Evolutionary conservation across 2,888 invertebrate species (phyloP).

Genomic region (Amphipoea lucens): DNA sequence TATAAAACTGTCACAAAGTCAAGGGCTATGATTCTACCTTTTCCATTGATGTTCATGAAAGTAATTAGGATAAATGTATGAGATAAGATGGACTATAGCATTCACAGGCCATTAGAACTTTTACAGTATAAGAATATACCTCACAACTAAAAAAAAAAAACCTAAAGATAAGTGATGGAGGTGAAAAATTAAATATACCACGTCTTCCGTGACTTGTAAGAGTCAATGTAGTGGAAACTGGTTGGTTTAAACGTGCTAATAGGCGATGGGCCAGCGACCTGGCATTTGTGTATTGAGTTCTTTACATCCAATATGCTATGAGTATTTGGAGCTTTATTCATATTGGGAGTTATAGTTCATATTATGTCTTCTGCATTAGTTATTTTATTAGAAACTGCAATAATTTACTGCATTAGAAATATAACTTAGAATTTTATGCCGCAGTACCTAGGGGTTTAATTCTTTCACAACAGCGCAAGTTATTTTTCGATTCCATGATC

Average conservation of each 20-base stretch:
- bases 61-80: not conserved
- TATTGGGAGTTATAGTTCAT: not conserved
- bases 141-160: too few relatives aligned
- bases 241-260: slow-evolving; percentile 62
- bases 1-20: slow-evolving; percentile 35
- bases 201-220: slow-evolving; percentile 33
- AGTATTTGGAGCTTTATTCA: slow-evolving; percentile 5
- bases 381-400: not conserved
- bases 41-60: slow-evolving; percentile 2
- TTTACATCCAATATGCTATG: slow-evolving; percentile 23
- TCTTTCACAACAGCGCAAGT: not conserved
- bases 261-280: slow-evolving; percentile 51
- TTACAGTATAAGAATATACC: not conserved
- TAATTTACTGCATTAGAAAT: not conserved
- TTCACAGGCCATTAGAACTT: not conserved
- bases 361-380: not conserved
- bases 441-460: not conserved
- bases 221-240: slow-evolving; percentile 50
- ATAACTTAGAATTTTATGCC: not conserved
- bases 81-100: not conserved
- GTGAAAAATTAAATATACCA: slow-evolving; percentile 20
- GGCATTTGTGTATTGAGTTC: slow-evolving; percentile 34
- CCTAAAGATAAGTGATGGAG: not conserved
- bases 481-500: slow-evolving; percentile 13
- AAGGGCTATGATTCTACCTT: slow-evolving; percentile 3